Base-by-base conservation (phyloP, 2,797 vertebrate genomes). In the Acanthiza pusilla region DNA sequence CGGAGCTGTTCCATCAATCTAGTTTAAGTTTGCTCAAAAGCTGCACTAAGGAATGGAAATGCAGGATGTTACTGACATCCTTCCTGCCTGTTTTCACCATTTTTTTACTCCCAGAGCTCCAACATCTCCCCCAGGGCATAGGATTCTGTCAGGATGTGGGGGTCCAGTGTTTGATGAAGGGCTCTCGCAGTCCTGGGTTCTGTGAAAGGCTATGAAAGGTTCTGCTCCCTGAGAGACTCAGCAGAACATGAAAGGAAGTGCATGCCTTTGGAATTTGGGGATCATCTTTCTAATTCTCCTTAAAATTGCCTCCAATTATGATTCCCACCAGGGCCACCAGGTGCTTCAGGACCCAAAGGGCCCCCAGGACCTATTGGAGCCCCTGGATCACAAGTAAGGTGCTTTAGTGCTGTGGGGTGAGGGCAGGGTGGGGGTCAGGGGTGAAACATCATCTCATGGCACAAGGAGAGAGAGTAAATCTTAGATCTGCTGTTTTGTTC, bases 281-380 rank as follows among this genome's bases (percentile, higher is more conserved):
- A 70, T 75, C 22, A 80, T 68, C 42, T 47, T 88, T 60, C 45
- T 68, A 45, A 67, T 3, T 66, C 29, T 89, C 30, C 70, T 65
- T 75, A 65, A 61, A 51, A 70, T 50, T 94, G 36, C 85, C 63
- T 94, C 73, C 47, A 62, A 60, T 86, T 21, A 19, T 93, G 72
- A 89, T 83, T 91, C 83, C 91, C 62, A 40, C 68, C 96, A 93
- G 98, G 98, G 29, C 95, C 96, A 29, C 95, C 97, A 76, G 99
- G 99, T 32, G 97, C 97, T n/a, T 97, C 97, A 27, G 98, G 98
- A 82, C 98, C 97, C 67, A 98, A 96, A 36, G 98, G 98, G 11
- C 97, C 96, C 38, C 97, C 98, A 47, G 98, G 98, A 85, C 97
- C 98, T 22, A 72, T 93, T 3, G 98, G 98, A 87, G 89, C 65